Base-by-base conservation (phyloP, 2,797 vertebrate species). In the Peromyscus attwateri region DNA sequence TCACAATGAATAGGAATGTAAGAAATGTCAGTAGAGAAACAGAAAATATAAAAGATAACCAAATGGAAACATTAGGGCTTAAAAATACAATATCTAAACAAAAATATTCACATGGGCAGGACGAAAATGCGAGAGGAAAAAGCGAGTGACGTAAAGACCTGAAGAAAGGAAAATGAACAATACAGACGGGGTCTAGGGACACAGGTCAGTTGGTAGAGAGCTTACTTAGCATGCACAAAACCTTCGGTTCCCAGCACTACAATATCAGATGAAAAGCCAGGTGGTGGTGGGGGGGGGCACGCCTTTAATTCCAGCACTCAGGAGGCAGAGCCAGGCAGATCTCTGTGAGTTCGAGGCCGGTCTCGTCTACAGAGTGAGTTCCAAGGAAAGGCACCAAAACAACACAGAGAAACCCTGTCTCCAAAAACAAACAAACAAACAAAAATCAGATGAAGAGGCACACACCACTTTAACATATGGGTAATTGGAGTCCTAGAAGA, bases 1-100 rank as follows among this genome's bases (percentile, higher is more conserved):
- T 73, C 34, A 91, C 55, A 94, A 93, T 40, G 31, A 92, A 89
- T 73, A 60, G 64, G 49, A 90, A 92, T 87, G 40, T 49, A n/a
- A 49, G 43, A 68, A 49, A 34, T 68, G 62, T 23, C 40, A 62
- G 60, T 10, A 49, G 62, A 85, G 62, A 68, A 68, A 68, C 43
- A 85, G 43, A 68, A 68, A 49, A 49, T 9, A 68, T 68, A 49
- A 85, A 34, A 49, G 29, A 23, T 14, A 85, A 46, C 13, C 60
- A 62, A 83, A 84, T 37, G 49, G 29, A 70, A 88, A 93, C 70
- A 71, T 92, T 76, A 85, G 80, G 40, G 77, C 19, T 88, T 43
- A 80, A 90, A 94, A 94, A 79, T 70, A 87, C 2, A 80, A 5
- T 62, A 87, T 55, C 60, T 88, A 75, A 94, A 79, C n/a, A 85